These are phyloP conservation scores for Melipona beecheii DNA, from an alignment of 2,888 invertebrate genomes.

Conservation along the genomic window DNA sequence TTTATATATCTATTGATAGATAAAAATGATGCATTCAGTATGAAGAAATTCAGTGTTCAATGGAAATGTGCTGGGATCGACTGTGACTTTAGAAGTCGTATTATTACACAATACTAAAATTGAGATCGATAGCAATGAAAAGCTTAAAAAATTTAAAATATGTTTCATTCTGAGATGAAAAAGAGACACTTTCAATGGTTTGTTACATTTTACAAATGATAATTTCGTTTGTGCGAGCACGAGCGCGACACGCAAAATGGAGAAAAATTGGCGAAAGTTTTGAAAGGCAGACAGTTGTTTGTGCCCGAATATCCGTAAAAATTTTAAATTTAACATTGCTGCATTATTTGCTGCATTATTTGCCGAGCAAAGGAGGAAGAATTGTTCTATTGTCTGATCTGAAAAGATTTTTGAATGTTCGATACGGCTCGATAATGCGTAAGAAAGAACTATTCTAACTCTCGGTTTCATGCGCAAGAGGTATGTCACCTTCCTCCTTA, in stretches of 20 bases:
- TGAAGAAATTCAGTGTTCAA: too few relatives aligned
- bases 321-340: too few relatives aligned
- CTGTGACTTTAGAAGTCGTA: neutral
- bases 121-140: neutral
- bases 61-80: neutral
- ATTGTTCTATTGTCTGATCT: neutral
- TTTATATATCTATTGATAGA: too few relatives aligned
- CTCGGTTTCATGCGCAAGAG: neutral
- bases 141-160: neutral
- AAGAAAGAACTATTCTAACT: too few relatives aligned
- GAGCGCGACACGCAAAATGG: neutral
- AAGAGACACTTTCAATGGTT: too few relatives aligned
- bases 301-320: too few relatives aligned
- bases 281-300: too few relatives aligned
- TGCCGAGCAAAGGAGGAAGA: too few relatives aligned
- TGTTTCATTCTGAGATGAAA: neutral
- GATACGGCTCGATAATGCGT: neutral
- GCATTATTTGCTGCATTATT: too few relatives aligned
- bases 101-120: neutral
- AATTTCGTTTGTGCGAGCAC: neutral
- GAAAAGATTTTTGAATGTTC: neutral
- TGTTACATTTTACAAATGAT: too few relatives aligned
- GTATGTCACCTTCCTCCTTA: neutral
- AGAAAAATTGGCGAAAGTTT: too few relatives aligned
- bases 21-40: too few relatives aligned